Conservation (phyloP, 2,888 invertebrate species). For the Muscina levida region DNA sequence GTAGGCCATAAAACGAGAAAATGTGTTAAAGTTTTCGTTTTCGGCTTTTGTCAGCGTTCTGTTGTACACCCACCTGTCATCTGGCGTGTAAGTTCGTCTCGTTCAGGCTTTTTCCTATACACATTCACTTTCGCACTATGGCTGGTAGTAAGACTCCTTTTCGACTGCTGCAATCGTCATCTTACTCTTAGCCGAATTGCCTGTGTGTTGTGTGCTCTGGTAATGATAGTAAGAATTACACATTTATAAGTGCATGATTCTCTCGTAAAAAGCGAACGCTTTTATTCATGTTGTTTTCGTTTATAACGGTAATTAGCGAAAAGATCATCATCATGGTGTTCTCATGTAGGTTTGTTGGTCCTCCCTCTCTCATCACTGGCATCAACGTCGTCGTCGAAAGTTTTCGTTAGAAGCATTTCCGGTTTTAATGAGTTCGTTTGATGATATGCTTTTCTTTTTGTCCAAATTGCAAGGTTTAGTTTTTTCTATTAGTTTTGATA, state of each 20-base stretch:
- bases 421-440: conserved; percentile 10
- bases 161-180: too few species aligned
- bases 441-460: too few species aligned
- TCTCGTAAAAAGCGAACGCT: neutral
- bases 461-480: too few species aligned
- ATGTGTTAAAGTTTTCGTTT: conserved; percentile 15
- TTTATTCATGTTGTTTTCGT: neutral
- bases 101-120: too few species aligned
- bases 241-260: conserved; percentile 28
- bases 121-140: too few species aligned
- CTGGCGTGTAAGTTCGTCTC: neutral
- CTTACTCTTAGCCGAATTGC: neutral
- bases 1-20: neutral
- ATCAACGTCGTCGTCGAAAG: too few species aligned
- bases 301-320: conserved; percentile 24
- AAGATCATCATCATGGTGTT: conserved; percentile 1
- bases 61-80: neutral
- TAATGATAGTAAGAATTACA: conserved; percentile 36
- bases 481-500: too few species aligned
- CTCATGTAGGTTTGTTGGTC: neutral
- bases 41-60: conserved; percentile 11
- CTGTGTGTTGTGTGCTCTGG: neutral
- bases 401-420: conserved; percentile 3
- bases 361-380: too few species aligned
- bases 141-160: too few species aligned